Conservation (phyloP, 2,888 invertebrate genomes). For the Pardosa pseudoannulata region DNA sequence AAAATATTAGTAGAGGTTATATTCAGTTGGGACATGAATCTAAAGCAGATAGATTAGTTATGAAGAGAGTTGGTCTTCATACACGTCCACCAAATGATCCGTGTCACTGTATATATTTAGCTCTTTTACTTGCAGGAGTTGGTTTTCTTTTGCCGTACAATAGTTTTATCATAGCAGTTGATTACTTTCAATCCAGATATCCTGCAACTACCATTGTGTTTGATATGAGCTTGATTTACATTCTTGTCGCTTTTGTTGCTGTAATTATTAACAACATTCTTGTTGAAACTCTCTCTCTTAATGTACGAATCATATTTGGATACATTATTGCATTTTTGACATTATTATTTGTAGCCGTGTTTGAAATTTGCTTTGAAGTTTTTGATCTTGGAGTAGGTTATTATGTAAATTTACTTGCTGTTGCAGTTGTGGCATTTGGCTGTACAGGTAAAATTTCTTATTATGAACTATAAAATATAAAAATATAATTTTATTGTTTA, state of each 20-base stretch:
- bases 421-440: slow-evolving; percentile 90
- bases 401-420: slow-evolving; percentile 88
- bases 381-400: slow-evolving; percentile 89
- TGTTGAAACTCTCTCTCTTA: slow-evolving; percentile 88
- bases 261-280: slow-evolving; percentile 90
- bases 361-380: slow-evolving; percentile 91
- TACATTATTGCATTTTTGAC: slow-evolving; percentile 89
- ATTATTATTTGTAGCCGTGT: slow-evolving; percentile 88
- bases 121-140: slow-evolving; percentile 89
- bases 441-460: slow-evolving; percentile 83
- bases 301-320: slow-evolving; percentile 91
- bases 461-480: too few species aligned
- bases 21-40: slow-evolving; percentile 59
- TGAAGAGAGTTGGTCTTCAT: slow-evolving; percentile 28
- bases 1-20: slow-evolving; percentile 73
- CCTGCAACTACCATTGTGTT: slow-evolving; percentile 91
- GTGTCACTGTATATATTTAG: slow-evolving; percentile 85
- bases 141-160: slow-evolving; percentile 94
- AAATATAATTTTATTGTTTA: too few species aligned
- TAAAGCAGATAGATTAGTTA: slow-evolving; percentile 43
- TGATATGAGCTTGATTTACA: slow-evolving; percentile 94
- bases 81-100: slow-evolving; percentile 75
- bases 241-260: slow-evolving; percentile 91
- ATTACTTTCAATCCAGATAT: slow-evolving; percentile 91
- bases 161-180: slow-evolving; percentile 95